Conservation (phyloP, 2,797 vertebrate genomes). For the Masticophis lateralis region DNA sequence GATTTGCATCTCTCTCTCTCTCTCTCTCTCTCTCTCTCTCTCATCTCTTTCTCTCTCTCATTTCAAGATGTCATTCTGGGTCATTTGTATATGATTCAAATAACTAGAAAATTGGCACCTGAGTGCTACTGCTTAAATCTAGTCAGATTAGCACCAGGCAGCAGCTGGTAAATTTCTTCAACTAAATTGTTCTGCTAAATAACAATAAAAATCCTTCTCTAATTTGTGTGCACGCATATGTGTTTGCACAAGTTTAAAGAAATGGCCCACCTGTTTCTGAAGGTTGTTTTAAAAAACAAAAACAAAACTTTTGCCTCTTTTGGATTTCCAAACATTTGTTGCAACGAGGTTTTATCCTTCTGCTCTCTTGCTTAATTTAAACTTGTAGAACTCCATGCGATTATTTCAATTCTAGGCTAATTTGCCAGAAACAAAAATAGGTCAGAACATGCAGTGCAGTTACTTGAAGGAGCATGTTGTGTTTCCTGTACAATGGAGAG, state of each 20-base stretch:
- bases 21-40: background rate
- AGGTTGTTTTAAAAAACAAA: background rate
- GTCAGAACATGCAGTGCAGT: background rate
- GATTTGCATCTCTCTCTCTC: background rate
- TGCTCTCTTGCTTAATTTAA: background rate
- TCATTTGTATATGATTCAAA: background rate
- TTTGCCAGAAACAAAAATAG: background rate
- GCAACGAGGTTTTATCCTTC: background rate
- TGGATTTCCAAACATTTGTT: background rate
- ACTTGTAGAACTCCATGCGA: background rate
- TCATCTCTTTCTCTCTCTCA: background rate
- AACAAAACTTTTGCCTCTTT: background rate
- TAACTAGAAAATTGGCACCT: background rate
- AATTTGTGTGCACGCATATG: background rate
- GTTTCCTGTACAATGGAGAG: background rate
- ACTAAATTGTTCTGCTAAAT: slow-evolving; percentile 28
- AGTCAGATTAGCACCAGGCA: slow-evolving; percentile 16
- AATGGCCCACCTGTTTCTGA: background rate
- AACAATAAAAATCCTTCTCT: background rate
- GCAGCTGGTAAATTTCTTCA: slow-evolving; percentile 26
- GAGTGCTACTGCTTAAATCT: slow-evolving; percentile 4
- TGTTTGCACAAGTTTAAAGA: background rate
- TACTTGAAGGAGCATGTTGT: background rate
- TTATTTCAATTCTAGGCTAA: background rate
- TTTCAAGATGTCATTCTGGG: slow-evolving; percentile 5